A percentile compares a stretch with the other conserved stretches of the same genome.
Conservation (phyloP, 2,888 invertebrate species). For the Archips xylosteana region DNA sequence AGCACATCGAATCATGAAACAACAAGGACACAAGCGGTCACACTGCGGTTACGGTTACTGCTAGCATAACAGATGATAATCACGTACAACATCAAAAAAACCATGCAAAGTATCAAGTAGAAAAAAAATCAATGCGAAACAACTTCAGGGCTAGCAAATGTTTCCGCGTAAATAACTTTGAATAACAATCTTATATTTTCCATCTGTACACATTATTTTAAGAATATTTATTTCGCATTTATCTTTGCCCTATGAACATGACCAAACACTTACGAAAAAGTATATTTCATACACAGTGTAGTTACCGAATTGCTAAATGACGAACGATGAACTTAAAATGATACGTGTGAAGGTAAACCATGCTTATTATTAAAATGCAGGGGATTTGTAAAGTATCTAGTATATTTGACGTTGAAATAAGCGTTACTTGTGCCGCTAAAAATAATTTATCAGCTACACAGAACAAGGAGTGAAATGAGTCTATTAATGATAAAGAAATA, state of each 20-base stretch:
- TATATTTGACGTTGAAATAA: not conserved
- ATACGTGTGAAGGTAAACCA: conserved; percentile 37
- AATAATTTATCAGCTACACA: not conserved
- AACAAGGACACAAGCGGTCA: conserved; percentile 23
- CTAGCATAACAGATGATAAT: not conserved
- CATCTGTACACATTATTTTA: not conserved
- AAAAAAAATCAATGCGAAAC: not conserved
- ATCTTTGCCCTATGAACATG: not conserved
- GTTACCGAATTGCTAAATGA: not conserved
- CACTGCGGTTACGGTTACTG: conserved; percentile 1
- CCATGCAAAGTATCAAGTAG: conserved; percentile 26
- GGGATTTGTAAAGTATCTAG: not conserved
- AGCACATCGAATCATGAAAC: conserved; percentile 8
- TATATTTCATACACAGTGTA: not conserved
- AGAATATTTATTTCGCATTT: not conserved
- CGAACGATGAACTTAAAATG: conserved; percentile 1
- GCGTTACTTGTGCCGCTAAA: not conserved
- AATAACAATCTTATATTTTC: not conserved
- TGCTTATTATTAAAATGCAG: conserved; percentile 22
- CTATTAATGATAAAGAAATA: not conserved
- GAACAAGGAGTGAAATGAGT: conserved; percentile 5
- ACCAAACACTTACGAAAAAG: not conserved
- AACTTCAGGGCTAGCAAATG: not conserved
- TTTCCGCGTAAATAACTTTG: not conserved
- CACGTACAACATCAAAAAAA: conserved; percentile 15